Evolutionary conservation across 2,888 invertebrate species (phyloP).

Genomic region (Leptopterna dolabrata): DNA sequence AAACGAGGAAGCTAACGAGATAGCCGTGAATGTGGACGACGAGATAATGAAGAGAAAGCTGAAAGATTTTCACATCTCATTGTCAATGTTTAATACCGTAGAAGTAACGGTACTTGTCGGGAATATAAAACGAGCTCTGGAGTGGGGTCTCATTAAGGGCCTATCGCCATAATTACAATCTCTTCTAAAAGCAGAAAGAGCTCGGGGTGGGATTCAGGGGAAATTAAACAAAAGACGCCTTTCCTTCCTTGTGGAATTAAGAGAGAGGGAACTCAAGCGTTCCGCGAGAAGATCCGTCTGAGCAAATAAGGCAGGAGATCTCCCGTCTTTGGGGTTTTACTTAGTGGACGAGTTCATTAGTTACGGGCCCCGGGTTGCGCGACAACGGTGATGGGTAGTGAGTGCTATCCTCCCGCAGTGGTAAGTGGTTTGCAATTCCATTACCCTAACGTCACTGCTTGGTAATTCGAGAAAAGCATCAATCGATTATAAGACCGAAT

Average conservation of each 20-base stretch:
- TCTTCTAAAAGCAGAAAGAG: slow-evolving; percentile 3
- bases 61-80: slow-evolving; percentile 3
- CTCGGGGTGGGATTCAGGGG: neutral
- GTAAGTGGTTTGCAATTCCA: too few species aligned
- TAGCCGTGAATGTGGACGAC: neutral
- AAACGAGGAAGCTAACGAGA: neutral
- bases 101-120: slow-evolving; percentile 3
- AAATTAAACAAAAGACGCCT: slow-evolving; percentile 7
- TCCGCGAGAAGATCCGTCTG: neutral
- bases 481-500: too few species aligned
- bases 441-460: too few species aligned
- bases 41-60: neutral
- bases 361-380: neutral
- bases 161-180: slow-evolving; percentile 11
- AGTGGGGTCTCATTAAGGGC: slow-evolving; percentile 3
- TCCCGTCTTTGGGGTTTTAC: neutral
- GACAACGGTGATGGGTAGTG: too few species aligned
- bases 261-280: neutral
- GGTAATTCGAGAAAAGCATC: too few species aligned
- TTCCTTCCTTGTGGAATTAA: slow-evolving; percentile 11
- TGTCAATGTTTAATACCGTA: slow-evolving; percentile 8
- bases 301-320: neutral
- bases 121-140: neutral
- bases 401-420: too few species aligned
- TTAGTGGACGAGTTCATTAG: neutral